These are phyloP conservation scores for Lophius piscatorius DNA, from an alignment of 2,113 vertebrate species.

Conservation along the genomic window DNA sequence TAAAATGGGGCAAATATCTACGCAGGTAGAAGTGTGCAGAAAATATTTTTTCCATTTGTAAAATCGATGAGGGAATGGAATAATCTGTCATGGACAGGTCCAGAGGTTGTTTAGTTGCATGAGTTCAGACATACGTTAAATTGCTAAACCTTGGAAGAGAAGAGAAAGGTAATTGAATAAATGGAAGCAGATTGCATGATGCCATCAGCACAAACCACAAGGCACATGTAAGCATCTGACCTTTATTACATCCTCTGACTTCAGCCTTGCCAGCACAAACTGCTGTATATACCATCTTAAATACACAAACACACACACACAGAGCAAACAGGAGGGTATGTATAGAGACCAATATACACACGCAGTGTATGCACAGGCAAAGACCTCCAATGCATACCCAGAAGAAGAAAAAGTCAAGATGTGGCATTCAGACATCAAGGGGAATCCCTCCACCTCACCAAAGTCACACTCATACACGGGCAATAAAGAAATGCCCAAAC, in stretches of 20 bases:
- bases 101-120: conserved; percentile 59
- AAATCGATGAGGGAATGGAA: conserved; percentile 51
- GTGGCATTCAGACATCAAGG: neutral
- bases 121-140: conserved; percentile 69
- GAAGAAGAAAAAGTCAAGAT: conserved; percentile 2
- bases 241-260: conserved; percentile 63
- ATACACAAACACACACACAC: conserved; percentile 14
- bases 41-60: conserved; percentile 20
- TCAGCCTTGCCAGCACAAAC: conserved; percentile 41
- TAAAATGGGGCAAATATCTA: conserved; percentile 11
- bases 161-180: conserved; percentile 72
- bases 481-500: conserved; percentile 1
- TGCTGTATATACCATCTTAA: conserved; percentile 27
- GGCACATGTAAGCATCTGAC: conserved; percentile 70
- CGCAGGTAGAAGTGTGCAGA: neutral
- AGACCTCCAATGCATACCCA: conserved; percentile 2
- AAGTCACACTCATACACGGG: conserved; percentile 2
- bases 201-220: conserved; percentile 69
- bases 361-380: conserved; percentile 2
- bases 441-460: neutral
- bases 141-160: conserved; percentile 66
- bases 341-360: conserved; percentile 5
- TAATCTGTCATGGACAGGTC: conserved; percentile 50
- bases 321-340: conserved; percentile 7
- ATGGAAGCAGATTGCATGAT: conserved; percentile 73